Conservation (phyloP, 2,113 vertebrate genomes). For the Alouatta palliata region DNA sequence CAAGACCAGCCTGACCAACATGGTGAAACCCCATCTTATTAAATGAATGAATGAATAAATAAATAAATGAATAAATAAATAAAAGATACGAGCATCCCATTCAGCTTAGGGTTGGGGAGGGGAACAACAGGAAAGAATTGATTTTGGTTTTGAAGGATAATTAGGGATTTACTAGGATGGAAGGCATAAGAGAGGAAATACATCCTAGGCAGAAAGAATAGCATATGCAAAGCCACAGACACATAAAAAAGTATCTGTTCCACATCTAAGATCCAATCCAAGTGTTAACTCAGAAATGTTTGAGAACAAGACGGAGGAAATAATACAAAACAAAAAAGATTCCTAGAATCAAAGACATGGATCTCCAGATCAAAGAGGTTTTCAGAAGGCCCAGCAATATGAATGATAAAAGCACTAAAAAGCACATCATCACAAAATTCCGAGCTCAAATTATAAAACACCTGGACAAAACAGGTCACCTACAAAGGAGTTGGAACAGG, state of each 20-base stretch:
- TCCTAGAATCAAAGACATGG: background rate
- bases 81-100: background rate
- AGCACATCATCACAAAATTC: background rate
- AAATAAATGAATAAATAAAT: too few relatives aligned
- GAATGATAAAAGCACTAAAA: background rate
- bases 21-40: too few relatives aligned
- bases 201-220: background rate
- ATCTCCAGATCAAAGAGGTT: background rate
- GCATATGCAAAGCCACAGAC: background rate
- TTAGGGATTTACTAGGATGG: background rate
- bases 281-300: background rate
- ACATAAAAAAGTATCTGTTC: background rate
- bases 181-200: background rate
- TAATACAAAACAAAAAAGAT: background rate
- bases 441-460: background rate
- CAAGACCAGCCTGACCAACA: too few relatives aligned
- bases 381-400: background rate
- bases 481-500: slow-evolving; percentile 1
- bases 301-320: background rate
- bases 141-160: background rate
- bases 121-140: background rate
- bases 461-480: background rate
- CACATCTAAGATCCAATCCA: background rate
- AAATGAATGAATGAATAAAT: too few relatives aligned
- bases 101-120: background rate